These are phyloP conservation scores for Halichoeres trimaculatus DNA, from an alignment of 2,113 vertebrate genomes.

Conservation along the genomic window DNA sequence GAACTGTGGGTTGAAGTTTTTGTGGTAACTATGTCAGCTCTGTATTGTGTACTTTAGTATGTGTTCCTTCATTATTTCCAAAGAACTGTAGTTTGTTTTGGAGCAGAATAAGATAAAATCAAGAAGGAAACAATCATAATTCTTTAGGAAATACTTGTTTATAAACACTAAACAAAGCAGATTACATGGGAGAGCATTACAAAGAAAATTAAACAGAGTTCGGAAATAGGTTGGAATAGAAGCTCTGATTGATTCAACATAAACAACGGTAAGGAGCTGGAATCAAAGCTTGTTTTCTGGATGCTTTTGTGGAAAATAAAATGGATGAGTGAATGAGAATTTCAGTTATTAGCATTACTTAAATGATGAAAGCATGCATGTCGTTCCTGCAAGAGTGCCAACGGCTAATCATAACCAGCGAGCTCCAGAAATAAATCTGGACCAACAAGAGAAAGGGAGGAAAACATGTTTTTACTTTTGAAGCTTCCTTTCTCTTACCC, in stretches of 20 bases:
- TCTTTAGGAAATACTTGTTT: slow-evolving; percentile 28
- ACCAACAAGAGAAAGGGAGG: background rate
- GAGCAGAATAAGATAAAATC: slow-evolving; percentile 31
- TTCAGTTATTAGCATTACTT: slow-evolving; percentile 28
- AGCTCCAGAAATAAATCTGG: background rate
- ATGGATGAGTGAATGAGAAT: slow-evolving; percentile 32
- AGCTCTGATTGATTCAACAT: background rate
- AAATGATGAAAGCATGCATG: slow-evolving; percentile 18
- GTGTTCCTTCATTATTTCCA: background rate
- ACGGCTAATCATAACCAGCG: slow-evolving; percentile 14
- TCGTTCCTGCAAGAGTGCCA: slow-evolving; percentile 10
- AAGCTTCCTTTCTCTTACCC: slow-evolving; percentile 78
- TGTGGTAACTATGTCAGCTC: background rate
- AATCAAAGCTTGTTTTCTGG: slow-evolving; percentile 41
- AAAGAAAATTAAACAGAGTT: background rate
- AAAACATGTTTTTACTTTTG: background rate
- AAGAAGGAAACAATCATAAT: slow-evolving; percentile 13
- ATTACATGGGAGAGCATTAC: slow-evolving; percentile 13
- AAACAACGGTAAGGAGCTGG: slow-evolving; percentile 4
- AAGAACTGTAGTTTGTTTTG: slow-evolving; percentile 6
- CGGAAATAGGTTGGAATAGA: background rate
- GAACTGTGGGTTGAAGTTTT: slow-evolving; percentile 30
- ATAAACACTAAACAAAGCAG: slow-evolving; percentile 38
- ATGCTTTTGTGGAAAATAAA: slow-evolving; percentile 44
- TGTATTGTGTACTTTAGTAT: background rate